Percentiles rank a stretch among this genome's conserved stretches.
phyloP scores from a whole-genome alignment of 1,140 invertebrate species.

The Geopemphigus sp. region DNA sequence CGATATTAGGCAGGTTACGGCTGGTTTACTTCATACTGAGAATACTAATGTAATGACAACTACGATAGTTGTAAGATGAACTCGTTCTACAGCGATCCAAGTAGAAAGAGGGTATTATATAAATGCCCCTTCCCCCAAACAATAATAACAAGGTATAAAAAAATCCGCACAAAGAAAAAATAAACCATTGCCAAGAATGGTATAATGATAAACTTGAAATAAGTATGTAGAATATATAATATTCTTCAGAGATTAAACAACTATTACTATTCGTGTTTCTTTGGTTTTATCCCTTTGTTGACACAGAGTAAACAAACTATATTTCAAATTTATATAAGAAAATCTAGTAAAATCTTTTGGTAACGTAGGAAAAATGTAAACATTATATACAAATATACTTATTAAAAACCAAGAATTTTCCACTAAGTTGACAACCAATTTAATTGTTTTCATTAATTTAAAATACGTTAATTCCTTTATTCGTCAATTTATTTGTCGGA shows the following conservation, averaged over 20 bases:
- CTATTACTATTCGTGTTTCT: conserved; percentile 11
- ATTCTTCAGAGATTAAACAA: neutral
- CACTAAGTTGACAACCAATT: too few relatives aligned
- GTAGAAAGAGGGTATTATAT: conserved; percentile 4
- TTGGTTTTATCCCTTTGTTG: neutral
- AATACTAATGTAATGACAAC: conserved; percentile 23
- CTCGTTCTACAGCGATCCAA: conserved; percentile 19
- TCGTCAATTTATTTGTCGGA: too few relatives aligned
- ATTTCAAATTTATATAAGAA: neutral
- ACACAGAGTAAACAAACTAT: neutral
- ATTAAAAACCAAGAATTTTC: too few relatives aligned
- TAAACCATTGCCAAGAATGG: conserved; percentile 28
- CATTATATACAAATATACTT: too few relatives aligned
- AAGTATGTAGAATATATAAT: conserved; percentile 8
- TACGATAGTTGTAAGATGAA: conserved; percentile 18
- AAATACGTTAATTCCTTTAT: too few relatives aligned
- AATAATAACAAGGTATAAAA: conserved; percentile 26
- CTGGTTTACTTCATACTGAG: conserved; percentile 27
- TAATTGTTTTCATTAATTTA: too few relatives aligned
- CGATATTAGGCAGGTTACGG: conserved; percentile 22
- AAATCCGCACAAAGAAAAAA: neutral
- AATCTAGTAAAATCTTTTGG: neutral
- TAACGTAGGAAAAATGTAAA: neutral
- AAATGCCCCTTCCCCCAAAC: neutral
- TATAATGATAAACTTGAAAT: conserved; percentile 28